A percentile compares a stretch with the other conserved stretches of the same genome.
These are phyloP conservation scores for Bembecia ichneumoniformis DNA, from an alignment of 2,888 invertebrate species.

Conservation along the genomic window DNA sequence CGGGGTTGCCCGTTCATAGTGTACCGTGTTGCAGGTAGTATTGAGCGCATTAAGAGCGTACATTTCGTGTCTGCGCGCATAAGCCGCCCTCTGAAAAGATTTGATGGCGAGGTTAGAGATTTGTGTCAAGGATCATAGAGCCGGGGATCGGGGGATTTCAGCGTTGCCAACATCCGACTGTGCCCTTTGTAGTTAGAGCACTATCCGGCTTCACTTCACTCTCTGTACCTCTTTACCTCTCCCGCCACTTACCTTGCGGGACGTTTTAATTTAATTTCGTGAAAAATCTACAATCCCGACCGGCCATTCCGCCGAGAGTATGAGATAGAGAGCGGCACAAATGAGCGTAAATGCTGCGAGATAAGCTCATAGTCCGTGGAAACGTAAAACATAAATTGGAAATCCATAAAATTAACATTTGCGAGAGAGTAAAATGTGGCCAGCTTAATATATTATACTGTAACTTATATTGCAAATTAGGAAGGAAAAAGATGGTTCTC, in stretches of 20 bases:
- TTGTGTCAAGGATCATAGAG: slow-evolving; percentile 72
- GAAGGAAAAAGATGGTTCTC: not conserved
- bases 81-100: slow-evolving; percentile 68
- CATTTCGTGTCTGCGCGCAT: slow-evolving; percentile 56
- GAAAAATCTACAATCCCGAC: slow-evolving; percentile 31
- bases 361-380: not conserved
- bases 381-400: not conserved
- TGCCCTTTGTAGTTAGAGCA: slow-evolving; percentile 68
- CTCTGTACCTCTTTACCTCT: slow-evolving; percentile 60
- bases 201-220: slow-evolving; percentile 66
- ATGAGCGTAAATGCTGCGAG: not conserved
- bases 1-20: slow-evolving; percentile 11
- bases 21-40: slow-evolving; percentile 21
- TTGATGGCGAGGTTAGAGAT: slow-evolving; percentile 70
- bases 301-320: slow-evolving; percentile 24
- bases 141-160: slow-evolving; percentile 65
- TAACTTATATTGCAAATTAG: not conserved
- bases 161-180: slow-evolving; percentile 64
- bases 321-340: not conserved
- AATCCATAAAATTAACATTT: not conserved
- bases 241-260: slow-evolving; percentile 62
- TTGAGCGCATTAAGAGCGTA: slow-evolving; percentile 57
- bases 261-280: slow-evolving; percentile 66
- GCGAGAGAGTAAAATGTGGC: not conserved
- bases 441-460: not conserved